A percentile compares a stretch with the other conserved stretches of the same genome.
Conservation (phyloP, 2,888 invertebrate genomes). For the Ischnura elegans region DNA sequence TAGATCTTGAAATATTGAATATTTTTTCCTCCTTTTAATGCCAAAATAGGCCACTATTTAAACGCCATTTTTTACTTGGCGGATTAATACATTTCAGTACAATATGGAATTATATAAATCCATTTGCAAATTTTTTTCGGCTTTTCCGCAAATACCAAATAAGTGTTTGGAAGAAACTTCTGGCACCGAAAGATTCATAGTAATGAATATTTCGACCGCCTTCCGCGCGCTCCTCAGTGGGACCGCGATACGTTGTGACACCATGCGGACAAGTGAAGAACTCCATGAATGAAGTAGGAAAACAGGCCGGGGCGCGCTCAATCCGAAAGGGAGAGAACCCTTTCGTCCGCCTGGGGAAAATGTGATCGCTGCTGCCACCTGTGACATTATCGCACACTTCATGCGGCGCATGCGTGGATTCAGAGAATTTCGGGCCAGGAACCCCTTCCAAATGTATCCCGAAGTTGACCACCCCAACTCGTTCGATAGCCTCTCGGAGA, state of each 20-base stretch:
- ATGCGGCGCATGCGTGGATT: slow-evolving; percentile 8
- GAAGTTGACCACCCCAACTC: neutral
- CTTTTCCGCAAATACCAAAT: no score
- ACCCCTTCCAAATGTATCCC: neutral
- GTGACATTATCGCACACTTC: neutral
- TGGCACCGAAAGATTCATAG: no score
- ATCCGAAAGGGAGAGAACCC: neutral
- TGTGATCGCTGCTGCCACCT: slow-evolving; percentile 56
- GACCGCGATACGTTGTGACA: neutral
- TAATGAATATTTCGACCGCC: no score
- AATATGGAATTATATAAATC: no score
- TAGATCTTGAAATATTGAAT: no score
- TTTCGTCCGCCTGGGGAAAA: neutral
- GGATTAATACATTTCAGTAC: no score
- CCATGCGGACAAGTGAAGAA: neutral
- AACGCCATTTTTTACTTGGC: no score
- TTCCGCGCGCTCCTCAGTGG: neutral
- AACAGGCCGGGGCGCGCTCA: neutral
- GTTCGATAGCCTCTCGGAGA: no score
- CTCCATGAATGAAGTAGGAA: neutral
- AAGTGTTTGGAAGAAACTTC: no score
- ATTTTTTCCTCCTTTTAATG: no score
- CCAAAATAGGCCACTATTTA: no score
- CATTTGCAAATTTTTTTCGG: no score
- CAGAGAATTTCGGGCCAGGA: neutral